phyloP scores from a whole-genome alignment of 2,888 invertebrate species.

The Cynaeus angustus region DNA sequence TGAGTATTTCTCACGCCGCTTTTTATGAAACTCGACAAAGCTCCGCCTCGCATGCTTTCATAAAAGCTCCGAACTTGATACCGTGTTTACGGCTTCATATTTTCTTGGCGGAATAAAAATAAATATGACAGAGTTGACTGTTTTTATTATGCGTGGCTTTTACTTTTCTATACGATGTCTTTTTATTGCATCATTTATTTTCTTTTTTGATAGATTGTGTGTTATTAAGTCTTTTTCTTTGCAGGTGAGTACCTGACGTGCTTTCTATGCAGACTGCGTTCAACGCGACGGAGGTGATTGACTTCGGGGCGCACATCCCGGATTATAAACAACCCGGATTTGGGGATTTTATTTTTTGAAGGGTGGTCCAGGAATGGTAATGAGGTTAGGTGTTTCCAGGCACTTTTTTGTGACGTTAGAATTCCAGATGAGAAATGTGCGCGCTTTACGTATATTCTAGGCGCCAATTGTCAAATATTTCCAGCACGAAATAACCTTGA shows the following conservation, averaged over 20 bases:
- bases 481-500: conserved; percentile 39
- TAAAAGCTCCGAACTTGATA: conserved; percentile 36
- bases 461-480: conserved; percentile 48
- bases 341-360: conserved; percentile 24
- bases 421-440: conserved; percentile 3
- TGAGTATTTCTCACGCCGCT: conserved; percentile 26
- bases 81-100: conserved; percentile 27
- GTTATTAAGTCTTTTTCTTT: conserved; percentile 17
- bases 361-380: background rate
- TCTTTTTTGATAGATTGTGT: conserved; percentile 2
- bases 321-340: conserved; percentile 32
- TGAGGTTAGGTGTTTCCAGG: background rate
- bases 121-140: conserved; percentile 35
- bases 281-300: conserved; percentile 53
- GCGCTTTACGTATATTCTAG: conserved; percentile 21
- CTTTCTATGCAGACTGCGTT: conserved; percentile 59
- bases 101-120: conserved; percentile 27
- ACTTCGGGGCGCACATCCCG: conserved; percentile 50
- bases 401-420: conserved; percentile 2
- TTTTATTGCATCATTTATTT: conserved; percentile 6
- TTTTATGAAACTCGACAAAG: conserved; percentile 32
- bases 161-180: conserved; percentile 1
- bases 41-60: conserved; percentile 11
- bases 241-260: conserved; percentile 27
- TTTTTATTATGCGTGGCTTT: conserved; percentile 27